Conservation (phyloP, 2,797 vertebrate species). For the Melopsittacus undulatus region DNA sequence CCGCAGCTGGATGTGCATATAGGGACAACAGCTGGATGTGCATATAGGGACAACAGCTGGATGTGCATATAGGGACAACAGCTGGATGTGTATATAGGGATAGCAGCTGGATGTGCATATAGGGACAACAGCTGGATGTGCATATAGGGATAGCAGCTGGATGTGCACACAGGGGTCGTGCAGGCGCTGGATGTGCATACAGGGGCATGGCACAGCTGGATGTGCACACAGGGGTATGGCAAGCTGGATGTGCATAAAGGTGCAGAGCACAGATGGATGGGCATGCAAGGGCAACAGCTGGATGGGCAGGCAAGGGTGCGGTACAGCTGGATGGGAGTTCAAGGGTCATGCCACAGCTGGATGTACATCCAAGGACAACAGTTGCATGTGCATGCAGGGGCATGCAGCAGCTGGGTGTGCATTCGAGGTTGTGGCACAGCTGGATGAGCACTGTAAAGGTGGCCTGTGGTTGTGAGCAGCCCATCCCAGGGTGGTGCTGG, state of each 20-base stretch:
- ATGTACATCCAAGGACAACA: background rate
- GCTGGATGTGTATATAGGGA: background rate
- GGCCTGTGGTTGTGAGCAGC: rapidly evolving
- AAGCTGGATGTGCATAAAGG: background rate
- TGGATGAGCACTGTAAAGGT: background rate
- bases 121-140: background rate
- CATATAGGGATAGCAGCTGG: background rate
- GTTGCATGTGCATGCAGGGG: background rate
- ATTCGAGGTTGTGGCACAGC: background rate
- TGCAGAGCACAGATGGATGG: background rate
- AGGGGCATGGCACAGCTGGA: background rate
- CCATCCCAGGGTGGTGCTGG: no score
- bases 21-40: background rate
- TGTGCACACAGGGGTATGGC: background rate
- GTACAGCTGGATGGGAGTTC: background rate
- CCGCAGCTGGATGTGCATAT: background rate
- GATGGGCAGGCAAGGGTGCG: rapidly evolving
- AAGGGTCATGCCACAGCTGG: background rate
- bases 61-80: rapidly evolving
- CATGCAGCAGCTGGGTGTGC: background rate
- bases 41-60: background rate
- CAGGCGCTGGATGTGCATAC: background rate
- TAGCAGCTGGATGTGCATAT: background rate
- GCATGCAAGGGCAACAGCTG: background rate
- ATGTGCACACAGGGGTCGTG: background rate